Percentiles rank a stretch among this genome's conserved stretches.
Conservation (phyloP, 2,113 vertebrate genomes). For the Alethe castanea region DNA sequence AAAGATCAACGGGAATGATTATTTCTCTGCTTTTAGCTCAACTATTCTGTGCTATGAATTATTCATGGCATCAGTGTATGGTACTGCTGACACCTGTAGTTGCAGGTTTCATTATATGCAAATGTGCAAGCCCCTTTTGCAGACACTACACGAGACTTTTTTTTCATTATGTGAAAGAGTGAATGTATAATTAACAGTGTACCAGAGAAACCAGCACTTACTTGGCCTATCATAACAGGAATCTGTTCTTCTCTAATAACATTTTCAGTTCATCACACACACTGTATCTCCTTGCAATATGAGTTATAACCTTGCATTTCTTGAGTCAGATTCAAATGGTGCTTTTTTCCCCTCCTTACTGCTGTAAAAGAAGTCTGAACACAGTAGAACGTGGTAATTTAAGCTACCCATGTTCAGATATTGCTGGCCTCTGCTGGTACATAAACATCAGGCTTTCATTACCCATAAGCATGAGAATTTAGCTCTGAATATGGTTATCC, state of each 20-base stretch:
- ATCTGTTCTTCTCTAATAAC: conserved; percentile 23
- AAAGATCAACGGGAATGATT: not conserved
- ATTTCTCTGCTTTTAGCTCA: conserved; percentile 7
- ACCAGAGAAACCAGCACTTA: not conserved
- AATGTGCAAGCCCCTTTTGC: not conserved
- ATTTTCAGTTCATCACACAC: conserved; percentile 22
- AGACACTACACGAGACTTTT: not conserved
- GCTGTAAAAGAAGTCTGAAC: not conserved
- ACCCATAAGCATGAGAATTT: not conserved
- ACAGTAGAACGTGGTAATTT: not conserved
- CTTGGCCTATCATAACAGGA: conserved; percentile 1
- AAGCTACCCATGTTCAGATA: not conserved
- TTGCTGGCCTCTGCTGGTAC: not conserved
- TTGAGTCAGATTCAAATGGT: not conserved
- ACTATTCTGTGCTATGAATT: not conserved
- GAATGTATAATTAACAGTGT: conserved; percentile 23
- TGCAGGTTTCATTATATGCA: conserved; percentile 39
- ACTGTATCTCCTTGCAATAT: not conserved
- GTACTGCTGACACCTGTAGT: conserved; percentile 35
- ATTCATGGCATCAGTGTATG: conserved; percentile 12
- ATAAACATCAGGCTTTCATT: conserved; percentile 25
- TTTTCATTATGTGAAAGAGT: not conserved
- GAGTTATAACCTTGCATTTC: conserved; percentile 12
- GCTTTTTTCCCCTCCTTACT: not conserved
- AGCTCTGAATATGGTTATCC: not conserved